phyloP scores from a whole-genome alignment of 2,888 invertebrate species.

The Encarsia formosa region DNA sequence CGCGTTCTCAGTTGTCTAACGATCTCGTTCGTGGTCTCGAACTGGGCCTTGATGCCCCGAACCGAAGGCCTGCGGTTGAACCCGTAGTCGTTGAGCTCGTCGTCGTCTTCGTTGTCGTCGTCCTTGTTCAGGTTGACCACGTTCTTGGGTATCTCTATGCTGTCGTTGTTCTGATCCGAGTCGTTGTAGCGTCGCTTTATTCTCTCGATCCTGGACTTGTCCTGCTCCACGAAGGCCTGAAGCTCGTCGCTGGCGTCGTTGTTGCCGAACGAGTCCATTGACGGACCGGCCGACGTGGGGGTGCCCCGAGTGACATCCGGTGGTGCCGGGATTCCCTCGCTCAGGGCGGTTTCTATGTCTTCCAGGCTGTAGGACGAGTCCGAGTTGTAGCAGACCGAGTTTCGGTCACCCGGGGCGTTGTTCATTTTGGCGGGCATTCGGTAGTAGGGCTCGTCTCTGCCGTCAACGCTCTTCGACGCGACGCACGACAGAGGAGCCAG shows the following conservation, averaged over 20 bases:
- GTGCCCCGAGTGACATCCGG: slow-evolving; percentile 80
- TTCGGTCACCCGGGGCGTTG: slow-evolving; percentile 53
- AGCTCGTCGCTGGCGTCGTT: slow-evolving; percentile 64
- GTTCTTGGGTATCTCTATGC: slow-evolving; percentile 43
- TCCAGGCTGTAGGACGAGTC: slow-evolving; percentile 68
- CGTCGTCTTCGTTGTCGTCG: slow-evolving; percentile 77
- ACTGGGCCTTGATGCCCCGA: slow-evolving; percentile 82
- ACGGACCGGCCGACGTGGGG: slow-evolving; percentile 53
- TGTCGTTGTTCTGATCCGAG: slow-evolving; percentile 3
- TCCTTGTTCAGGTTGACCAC: slow-evolving; percentile 56
- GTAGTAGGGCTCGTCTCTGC: slow-evolving; percentile 61
- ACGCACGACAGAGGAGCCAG: slow-evolving; percentile 77
- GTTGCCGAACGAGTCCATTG: slow-evolving; percentile 61
- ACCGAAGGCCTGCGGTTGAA: slow-evolving; percentile 87
- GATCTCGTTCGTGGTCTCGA: slow-evolving; percentile 76
- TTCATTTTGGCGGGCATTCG: slow-evolving; percentile 51
- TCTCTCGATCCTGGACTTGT: slow-evolving; percentile 76
- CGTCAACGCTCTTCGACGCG: slow-evolving; percentile 57
- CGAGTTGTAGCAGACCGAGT: slow-evolving; percentile 55
- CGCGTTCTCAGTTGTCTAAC: slow-evolving; percentile 77
- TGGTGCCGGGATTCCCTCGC: slow-evolving; percentile 51
- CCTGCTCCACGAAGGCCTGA: slow-evolving; percentile 79
- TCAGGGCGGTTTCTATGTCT: slow-evolving; percentile 61
- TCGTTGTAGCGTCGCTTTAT: slow-evolving; percentile 67
- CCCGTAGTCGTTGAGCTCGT: slow-evolving; percentile 88